Evolutionary conservation across 2,113 vertebrate species (phyloP).

Genomic region (Gallinago undulata): DNA sequence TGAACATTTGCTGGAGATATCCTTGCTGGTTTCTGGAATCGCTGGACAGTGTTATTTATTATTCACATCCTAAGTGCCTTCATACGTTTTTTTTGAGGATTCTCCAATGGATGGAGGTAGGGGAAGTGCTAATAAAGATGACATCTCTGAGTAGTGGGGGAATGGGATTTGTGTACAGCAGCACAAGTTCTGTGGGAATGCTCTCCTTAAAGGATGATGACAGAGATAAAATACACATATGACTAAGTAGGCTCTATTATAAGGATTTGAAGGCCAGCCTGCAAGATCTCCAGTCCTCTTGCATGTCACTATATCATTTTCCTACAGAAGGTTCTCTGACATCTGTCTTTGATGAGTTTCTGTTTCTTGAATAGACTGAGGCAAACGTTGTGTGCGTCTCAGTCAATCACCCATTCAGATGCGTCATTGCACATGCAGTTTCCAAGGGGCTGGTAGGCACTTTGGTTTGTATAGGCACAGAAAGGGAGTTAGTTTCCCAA

Average conservation of each 20-base stretch:
- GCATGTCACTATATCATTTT: accelerated
- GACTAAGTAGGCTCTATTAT: neutral
- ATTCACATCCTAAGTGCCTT: neutral
- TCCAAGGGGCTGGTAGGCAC: neutral
- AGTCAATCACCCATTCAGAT: neutral
- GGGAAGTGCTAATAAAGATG: neutral
- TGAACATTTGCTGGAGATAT: neutral
- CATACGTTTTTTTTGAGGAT: neutral
- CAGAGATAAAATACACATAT: neutral
- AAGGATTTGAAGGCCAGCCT: neutral
- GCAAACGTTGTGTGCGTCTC: neutral
- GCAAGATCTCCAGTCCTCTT: neutral
- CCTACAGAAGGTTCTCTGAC: neutral
- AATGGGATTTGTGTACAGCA: neutral
- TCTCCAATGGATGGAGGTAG: neutral
- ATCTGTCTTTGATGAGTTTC: neutral
- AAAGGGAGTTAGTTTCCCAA: neutral
- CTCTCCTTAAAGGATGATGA: neutral
- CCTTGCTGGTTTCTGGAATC: neutral
- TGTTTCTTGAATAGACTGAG: neutral
- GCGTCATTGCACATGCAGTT: neutral
- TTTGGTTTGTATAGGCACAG: neutral
- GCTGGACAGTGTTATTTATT: neutral
- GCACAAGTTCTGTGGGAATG: neutral
- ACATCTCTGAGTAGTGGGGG: neutral